Evolutionary conservation across 2,113 vertebrate species (phyloP).

Genomic region (Equus przewalskii): DNA sequence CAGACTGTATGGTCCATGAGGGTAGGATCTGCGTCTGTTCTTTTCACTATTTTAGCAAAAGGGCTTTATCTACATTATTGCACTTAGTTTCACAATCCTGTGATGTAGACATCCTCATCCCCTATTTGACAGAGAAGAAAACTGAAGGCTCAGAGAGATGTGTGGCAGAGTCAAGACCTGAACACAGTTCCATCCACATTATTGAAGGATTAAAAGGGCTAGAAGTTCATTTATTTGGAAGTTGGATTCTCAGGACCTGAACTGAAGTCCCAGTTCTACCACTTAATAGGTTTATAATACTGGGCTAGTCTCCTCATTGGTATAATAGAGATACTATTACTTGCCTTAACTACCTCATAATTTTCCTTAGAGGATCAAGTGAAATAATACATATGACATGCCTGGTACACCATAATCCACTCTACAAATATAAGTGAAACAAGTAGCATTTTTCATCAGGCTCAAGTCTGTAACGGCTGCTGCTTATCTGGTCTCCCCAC

Average conservation of each 20-base stretch:
- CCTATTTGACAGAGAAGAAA: background rate
- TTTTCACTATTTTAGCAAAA: background rate
- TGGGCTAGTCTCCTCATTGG: background rate
- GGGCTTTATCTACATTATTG: background rate
- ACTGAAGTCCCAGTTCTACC: background rate
- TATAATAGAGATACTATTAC: background rate
- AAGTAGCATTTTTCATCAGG: background rate
- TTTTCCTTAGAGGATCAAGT: slow-evolving; percentile 10
- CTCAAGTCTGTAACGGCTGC: background rate
- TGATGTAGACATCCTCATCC: background rate
- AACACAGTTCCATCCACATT: background rate
- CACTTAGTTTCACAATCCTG: background rate
- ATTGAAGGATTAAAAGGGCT: background rate
- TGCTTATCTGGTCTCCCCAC: slow-evolving; percentile 50
- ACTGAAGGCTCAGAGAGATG: background rate
- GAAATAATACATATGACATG: background rate
- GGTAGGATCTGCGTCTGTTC: background rate
- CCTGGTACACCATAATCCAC: background rate
- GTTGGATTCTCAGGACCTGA: slow-evolving; percentile 10
- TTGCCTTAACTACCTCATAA: background rate
- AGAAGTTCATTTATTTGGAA: background rate
- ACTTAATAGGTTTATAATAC: slow-evolving; percentile 16
- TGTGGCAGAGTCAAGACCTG: background rate
- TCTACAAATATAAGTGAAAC: background rate
- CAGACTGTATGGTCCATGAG: background rate